Base-by-base conservation (phyloP, 2,888 invertebrate species). In the Eubasilissa splendida region DNA sequence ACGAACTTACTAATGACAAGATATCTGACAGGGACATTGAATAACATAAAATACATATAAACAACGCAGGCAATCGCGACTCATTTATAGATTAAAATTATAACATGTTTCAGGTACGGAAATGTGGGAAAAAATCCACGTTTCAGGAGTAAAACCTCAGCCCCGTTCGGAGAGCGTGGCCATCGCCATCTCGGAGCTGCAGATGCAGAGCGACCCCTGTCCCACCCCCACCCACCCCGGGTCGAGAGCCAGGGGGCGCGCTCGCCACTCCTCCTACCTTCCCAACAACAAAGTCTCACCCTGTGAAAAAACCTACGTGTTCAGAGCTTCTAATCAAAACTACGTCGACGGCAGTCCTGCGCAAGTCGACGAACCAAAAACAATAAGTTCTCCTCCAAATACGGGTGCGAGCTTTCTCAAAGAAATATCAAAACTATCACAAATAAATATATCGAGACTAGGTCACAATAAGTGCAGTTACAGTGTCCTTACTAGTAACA, bases 371-470 rank as follows among this genome's bases (percentile, higher is more conserved):
- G 80, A 66, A 54, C 59, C 79, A 31, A 83, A 83, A 86, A 54
- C 66, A 14, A 31, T 79, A 4, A 76, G 59, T 59, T 77, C 83
- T 1, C 56, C 87, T 4, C 87, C 89, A 63, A 86, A 87, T 73
- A 87, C 89, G 7, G 60, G 79, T n/a, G 87, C 80, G 59, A 86
- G 91, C 84, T 91, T 94, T 83, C 89, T 94, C 75, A 91, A 91
- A 70, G 94, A 95, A 87, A 93, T 95, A 83, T 92, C 93, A 50
- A 93, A 94, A 86, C 88, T 95, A n/a, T 94, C 94, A 3, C 92
- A 94, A 85, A 91, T 94, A 85, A 94, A 93, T 87, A 88, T 94
- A 77, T 92, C 94, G 0, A 90, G 93, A 78, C 88, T 93, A 73
- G 93, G 93, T 82, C 90, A 90, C 84, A 90, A 89, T 84, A 93